Evolutionary conservation across 1,140 invertebrate species (phyloP), one percentile per base, ranked within the genome.

Genomic region (Ephestia elutella): DNA sequence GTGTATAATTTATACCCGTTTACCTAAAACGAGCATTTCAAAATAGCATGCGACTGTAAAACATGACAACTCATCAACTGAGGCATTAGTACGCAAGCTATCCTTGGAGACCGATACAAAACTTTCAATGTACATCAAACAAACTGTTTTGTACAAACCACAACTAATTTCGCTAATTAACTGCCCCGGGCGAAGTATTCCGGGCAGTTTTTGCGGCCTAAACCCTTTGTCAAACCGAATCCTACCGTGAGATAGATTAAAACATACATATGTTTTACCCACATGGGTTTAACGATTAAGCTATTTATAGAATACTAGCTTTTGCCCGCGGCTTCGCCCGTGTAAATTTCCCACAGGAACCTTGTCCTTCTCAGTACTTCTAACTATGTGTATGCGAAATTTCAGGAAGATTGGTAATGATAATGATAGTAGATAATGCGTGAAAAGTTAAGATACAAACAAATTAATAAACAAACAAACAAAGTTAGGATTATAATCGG

Each of bases 101-200:
- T 44, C 38, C 15, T 17, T 10, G 7, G 38, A 13, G 38, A 44
- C 38, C 13, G 38, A 32, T 17, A 17, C 1, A n/a, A 44, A 44
- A 44, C 38, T 44, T 17, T 44, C 38, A 15, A 44, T 44, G 38
- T 44, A 44, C 38, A 7, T 44, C 38, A 44, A 44, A 44, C 38
- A 44, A 44, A 44, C 13, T 15, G 38, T 7, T 44, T n/a, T 44
- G 15, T 15, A 44, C n/a, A 15, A 4, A 8, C 38, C 38, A 7
- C 38, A 44, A 44, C 38, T 44, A 44, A 44, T 44, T 15, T 44
- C 38, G n/a, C 38, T 44, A 44, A 44, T 44, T 44, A 44, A 44
- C 38, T 44, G 38, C 38, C 38, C n/a, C 38, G 13, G 38, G 38
- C 38, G 3, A 17, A 15, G 38, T 44, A 44, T 44, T 44, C 15